phyloP scores from a whole-genome alignment of 2,113 vertebrate species.

The Cheilinus undulatus region DNA sequence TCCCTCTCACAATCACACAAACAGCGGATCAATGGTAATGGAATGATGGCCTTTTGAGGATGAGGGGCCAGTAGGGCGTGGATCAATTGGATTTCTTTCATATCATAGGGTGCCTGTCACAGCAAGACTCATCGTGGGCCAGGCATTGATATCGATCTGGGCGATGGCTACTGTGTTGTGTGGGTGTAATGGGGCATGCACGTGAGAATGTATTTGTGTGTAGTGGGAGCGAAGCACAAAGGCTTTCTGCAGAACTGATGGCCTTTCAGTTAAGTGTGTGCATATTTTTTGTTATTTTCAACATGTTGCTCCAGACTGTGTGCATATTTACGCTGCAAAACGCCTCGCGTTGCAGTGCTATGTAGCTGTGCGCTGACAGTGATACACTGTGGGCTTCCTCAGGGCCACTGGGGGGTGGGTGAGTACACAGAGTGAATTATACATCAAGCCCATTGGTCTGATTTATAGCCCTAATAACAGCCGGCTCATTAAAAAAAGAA shows the following conservation, averaged over 20 bases:
- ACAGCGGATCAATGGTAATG: slow-evolving; percentile 92
- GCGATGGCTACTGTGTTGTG: slow-evolving; percentile 86
- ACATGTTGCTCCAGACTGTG: neutral
- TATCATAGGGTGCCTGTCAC: slow-evolving; percentile 83
- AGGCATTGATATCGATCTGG: slow-evolving; percentile 88
- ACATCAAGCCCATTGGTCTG: slow-evolving; percentile 97
- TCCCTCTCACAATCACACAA: slow-evolving; percentile 38
- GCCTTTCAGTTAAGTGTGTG: slow-evolving; percentile 71
- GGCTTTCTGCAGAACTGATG: neutral
- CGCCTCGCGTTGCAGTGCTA: slow-evolving; percentile 57
- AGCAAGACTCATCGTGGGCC: slow-evolving; percentile 82
- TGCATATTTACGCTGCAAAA: slow-evolving; percentile 37
- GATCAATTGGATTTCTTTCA: slow-evolving; percentile 92
- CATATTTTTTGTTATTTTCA: slow-evolving; percentile 18
- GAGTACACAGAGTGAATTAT: slow-evolving; percentile 99
- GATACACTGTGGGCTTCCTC: slow-evolving; percentile 97
- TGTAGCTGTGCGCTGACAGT: slow-evolving; percentile 88
- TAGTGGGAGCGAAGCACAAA: neutral
- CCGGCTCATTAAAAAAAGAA: slow-evolving; percentile 98
- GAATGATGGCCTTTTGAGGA: slow-evolving; percentile 94
- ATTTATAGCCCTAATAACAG: slow-evolving; percentile 99
- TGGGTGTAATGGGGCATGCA: slow-evolving; percentile 68
- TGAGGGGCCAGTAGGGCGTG: slow-evolving; percentile 88
- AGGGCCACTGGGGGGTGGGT: slow-evolving; percentile 93
- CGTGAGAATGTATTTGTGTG: slow-evolving; percentile 72